Conservation (phyloP, 2,888 invertebrate genomes). For the Tetranychus piercei region DNA sequence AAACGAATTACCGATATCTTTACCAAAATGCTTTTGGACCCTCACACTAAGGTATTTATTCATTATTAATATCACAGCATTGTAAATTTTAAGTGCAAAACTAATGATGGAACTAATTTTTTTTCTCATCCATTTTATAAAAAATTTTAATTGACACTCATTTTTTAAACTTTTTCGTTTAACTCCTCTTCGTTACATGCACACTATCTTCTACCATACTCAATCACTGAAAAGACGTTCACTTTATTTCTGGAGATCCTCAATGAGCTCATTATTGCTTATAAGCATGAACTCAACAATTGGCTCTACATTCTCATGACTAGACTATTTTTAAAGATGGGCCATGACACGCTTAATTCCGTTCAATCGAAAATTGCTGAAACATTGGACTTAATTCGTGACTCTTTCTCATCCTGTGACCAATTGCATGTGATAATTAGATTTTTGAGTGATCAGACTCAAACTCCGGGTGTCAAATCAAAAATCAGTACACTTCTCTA, state of each 20-base stretch:
- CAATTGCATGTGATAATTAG: slow-evolving; percentile 43
- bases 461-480: slow-evolving; percentile 56
- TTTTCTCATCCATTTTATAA: neutral
- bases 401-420: slow-evolving; percentile 43
- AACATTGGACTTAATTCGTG: slow-evolving; percentile 58
- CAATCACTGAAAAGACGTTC: slow-evolving; percentile 44
- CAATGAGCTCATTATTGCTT: slow-evolving; percentile 65
- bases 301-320: slow-evolving; percentile 83
- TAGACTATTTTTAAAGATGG: slow-evolving; percentile 67
- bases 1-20: slow-evolving; percentile 76
- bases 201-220: too few species aligned
- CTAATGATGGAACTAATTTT: neutral
- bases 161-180: slow-evolving; percentile 8
- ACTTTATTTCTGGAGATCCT: slow-evolving; percentile 79
- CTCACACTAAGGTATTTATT: slow-evolving; percentile 56
- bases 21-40: slow-evolving; percentile 91
- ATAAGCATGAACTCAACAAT: slow-evolving; percentile 68
- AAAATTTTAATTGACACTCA: too few species aligned
- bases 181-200: neutral
- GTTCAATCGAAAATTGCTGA: slow-evolving; percentile 74
- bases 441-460: slow-evolving; percentile 75
- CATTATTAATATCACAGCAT: neutral
- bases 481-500: slow-evolving; percentile 38
- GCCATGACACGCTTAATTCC: slow-evolving; percentile 73
- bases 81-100: neutral